Evolutionary conservation across 2,797 vertebrate genomes (phyloP).

Genomic region (Lepidocolaptes lacrymiger): DNA sequence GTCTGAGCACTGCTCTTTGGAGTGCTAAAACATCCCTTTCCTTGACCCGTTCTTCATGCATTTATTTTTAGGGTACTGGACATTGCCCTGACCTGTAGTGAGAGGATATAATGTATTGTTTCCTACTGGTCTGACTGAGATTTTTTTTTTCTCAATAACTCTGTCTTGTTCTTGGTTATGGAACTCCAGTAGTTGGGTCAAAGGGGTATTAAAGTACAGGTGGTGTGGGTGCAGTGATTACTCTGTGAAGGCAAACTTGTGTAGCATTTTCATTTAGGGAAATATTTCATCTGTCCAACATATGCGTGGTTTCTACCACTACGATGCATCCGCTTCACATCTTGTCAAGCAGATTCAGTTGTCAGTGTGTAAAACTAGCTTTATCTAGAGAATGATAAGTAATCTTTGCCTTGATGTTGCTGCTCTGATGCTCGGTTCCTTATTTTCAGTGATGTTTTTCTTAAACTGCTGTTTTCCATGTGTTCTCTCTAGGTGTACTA

Average conservation of each 20-base stretch:
- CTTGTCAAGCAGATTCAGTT: not conserved
- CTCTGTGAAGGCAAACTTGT: not conserved
- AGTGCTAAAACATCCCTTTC: not conserved
- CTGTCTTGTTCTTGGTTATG: not conserved
- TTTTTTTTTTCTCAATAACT: not conserved
- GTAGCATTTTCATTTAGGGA: not conserved
- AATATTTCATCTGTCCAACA: not conserved
- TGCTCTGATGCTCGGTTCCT: not conserved
- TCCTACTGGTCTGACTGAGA: not conserved
- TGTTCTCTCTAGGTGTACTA: constrained; percentile 83
- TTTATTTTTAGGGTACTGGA: not conserved
- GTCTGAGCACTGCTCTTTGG: not conserved
- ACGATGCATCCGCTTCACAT: not conserved
- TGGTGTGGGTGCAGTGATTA: not conserved
- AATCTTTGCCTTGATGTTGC: not conserved
- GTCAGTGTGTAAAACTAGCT: not conserved
- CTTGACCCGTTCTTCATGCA: not conserved
- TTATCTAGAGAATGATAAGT: not conserved
- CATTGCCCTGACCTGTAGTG: not conserved
- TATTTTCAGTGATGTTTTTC: not conserved
- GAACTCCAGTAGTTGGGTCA: not conserved
- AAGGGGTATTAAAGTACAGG: not conserved
- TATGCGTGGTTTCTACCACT: not conserved
- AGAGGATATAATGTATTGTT: not conserved
- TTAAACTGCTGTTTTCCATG: not conserved